Base-by-base conservation (phyloP, 1,140 invertebrate genomes). In the Drosophila kikkawai region DNA sequence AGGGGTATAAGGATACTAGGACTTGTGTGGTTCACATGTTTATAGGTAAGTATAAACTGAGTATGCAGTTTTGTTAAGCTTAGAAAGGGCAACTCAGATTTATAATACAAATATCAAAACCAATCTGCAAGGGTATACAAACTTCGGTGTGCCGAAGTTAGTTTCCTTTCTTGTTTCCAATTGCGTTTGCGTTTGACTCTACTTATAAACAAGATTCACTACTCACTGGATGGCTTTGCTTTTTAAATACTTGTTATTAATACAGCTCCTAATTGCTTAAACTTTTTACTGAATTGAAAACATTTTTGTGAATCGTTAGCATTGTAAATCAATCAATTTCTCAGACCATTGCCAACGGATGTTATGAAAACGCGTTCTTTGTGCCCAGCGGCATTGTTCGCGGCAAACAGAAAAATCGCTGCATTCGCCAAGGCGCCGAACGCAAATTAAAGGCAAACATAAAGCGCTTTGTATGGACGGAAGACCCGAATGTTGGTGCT, bases 381-480 rank as follows among this genome's bases (percentile, higher is more conserved):
- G 51, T 37, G 36, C 65, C 42, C 22, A 26, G 9, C 39, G 64
- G 67, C 59, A 64, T 69, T 85, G 68, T 82, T 64, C 76, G 63
- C 58, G 61, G 37, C 37, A 75, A 75, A 75, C 68, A 82, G 36
- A 76, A 77, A 84, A 81, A 81, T 58, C 79, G 70, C 69, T 71
- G 64, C 57, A 77, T 66, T 41, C 80, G 76, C 71, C 57, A 88
- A 84, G 84, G 80, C 84, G 83, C 22, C 29, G 65, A 78, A 80
- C 85, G 85, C 83, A 88, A 87, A 87, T 87, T 86, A 87, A 88
- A 87, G 80, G 39, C 83, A 88, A 87, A 87, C 84, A 87, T 44
- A 65, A 61, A 66, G 50, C 39, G 64, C 44, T 60, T 74, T 74
- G 70, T 74, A 51, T 60, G 70, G 51, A 37, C 55, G 55, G n/a